Evolutionary conservation across 2,888 invertebrate genomes (phyloP).

Genomic region (Pyrgus malvae): DNA sequence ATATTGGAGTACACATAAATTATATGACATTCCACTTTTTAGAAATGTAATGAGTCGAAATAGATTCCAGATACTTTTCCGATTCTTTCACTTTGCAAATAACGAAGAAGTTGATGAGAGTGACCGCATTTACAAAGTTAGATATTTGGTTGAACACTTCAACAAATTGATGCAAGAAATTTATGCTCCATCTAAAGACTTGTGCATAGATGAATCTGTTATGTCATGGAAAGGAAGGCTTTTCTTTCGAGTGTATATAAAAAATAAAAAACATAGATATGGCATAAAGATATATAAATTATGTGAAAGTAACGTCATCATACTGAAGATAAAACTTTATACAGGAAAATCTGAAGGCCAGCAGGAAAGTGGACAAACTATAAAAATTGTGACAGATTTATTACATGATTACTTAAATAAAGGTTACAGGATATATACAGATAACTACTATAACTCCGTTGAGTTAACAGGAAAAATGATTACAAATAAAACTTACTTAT

Average conservation of each 20-base stretch:
- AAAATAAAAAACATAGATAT: slow-evolving; percentile 12
- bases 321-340: slow-evolving; percentile 27
- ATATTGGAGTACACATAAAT: background rate
- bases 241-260: background rate
- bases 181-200: background rate
- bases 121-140: background rate
- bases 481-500: slow-evolving; percentile 25
- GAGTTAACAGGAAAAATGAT: slow-evolving; percentile 19
- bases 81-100: slow-evolving; percentile 4
- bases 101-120: background rate
- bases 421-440: slow-evolving; percentile 28
- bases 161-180: background rate
- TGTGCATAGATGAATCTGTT: background rate
- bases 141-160: background rate
- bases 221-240: background rate
- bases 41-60: background rate
- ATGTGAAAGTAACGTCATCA: slow-evolving; percentile 11
- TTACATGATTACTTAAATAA: slow-evolving; percentile 28
- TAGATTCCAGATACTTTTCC: slow-evolving; percentile 1
- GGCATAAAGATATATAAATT: slow-evolving; percentile 6
- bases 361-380: slow-evolving; percentile 28
- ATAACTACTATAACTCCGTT: slow-evolving; percentile 28
- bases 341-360: slow-evolving; percentile 21
- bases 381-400: slow-evolving; percentile 19
- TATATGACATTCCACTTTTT: slow-evolving; percentile 5